Conservation (phyloP, 2,113 vertebrate genomes). For the Euleptes europaea region DNA sequence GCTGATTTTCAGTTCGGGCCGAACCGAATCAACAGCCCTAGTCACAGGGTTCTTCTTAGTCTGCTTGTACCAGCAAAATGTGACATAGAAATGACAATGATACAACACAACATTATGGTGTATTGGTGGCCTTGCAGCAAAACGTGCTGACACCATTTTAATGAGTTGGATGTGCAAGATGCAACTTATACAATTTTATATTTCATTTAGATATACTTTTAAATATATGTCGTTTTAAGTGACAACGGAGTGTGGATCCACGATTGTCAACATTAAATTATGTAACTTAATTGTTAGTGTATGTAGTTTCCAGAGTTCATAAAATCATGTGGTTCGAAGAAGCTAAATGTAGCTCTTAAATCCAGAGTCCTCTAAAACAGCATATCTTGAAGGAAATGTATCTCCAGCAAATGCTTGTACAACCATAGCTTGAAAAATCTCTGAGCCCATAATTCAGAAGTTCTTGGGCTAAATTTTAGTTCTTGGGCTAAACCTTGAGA, state of each 20-base stretch:
- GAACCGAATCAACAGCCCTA: too few relatives aligned
- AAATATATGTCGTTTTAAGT: background rate
- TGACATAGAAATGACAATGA: background rate
- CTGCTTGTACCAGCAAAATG: background rate
- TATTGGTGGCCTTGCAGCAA: background rate
- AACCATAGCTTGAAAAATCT: background rate
- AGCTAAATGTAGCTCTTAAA: background rate
- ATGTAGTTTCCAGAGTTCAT: background rate
- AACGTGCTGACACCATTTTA: background rate
- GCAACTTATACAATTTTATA: background rate
- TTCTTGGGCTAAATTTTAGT: too few relatives aligned
- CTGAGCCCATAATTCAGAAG: background rate
- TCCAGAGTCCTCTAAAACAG: background rate
- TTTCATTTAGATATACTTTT: background rate
- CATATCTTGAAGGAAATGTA: background rate
- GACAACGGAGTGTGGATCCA: background rate
- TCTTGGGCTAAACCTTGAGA: background rate
- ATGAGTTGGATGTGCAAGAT: background rate
- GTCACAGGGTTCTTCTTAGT: background rate
- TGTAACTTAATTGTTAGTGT: background rate
- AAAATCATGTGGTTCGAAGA: background rate
- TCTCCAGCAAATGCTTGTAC: background rate
- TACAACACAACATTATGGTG: background rate
- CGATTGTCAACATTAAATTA: background rate
- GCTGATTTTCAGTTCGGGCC: too few relatives aligned